Evolutionary conservation across 2,797 vertebrate species (phyloP).

Genomic region (Sphenodon punctatus): DNA sequence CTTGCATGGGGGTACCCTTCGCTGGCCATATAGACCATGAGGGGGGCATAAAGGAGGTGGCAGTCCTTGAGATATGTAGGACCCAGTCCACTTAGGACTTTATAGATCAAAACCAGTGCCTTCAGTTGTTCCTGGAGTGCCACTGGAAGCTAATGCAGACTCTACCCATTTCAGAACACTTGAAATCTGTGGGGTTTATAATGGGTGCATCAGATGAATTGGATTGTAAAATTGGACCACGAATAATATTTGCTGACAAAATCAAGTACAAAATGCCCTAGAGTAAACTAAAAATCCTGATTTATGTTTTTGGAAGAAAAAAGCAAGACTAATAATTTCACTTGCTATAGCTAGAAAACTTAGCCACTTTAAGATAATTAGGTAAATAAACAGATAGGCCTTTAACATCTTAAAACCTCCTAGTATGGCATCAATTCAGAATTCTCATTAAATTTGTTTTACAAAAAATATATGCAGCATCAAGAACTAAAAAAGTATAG

Average conservation of each 20-base stretch:
- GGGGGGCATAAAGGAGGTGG: too few relatives aligned
- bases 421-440: background rate
- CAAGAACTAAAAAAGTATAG: background rate
- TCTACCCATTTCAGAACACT: too few relatives aligned
- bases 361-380: background rate
- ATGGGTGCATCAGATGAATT: accelerated
- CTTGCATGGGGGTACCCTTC: too few relatives aligned
- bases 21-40: too few relatives aligned
- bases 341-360: background rate
- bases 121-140: too few relatives aligned
- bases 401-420: background rate
- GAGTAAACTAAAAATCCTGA: background rate
- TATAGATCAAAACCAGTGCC: too few relatives aligned
- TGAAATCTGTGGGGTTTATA: background rate
- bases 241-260: background rate
- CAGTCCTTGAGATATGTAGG: too few relatives aligned
- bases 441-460: too few relatives aligned
- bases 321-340: background rate
- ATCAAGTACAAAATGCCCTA: background rate
- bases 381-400: background rate
- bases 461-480: background rate
- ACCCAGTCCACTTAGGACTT: too few relatives aligned
- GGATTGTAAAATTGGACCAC: background rate
- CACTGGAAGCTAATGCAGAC: too few relatives aligned
- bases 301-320: background rate